A percentile compares a stretch with the other conserved stretches of the same genome.
Evolutionary conservation across 2,797 vertebrate species (phyloP).

Genomic region (Todus mexicanus): DNA sequence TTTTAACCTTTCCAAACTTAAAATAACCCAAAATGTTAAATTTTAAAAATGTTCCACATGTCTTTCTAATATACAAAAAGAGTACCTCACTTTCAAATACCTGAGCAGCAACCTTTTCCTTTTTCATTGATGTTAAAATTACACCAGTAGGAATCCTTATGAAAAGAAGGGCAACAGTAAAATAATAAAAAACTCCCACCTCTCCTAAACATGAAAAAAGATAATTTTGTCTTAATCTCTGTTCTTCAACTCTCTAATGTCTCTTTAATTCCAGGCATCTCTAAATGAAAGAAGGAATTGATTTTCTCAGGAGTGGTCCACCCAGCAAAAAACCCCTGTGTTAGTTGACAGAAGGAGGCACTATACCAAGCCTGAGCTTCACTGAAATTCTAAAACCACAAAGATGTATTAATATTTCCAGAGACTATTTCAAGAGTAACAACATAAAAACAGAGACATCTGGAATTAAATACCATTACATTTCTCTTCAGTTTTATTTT

Average conservation of each 20-base stretch:
- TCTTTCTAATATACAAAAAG: not conserved
- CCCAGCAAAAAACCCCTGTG: not conserved
- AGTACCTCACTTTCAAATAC: not conserved
- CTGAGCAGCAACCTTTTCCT: not conserved
- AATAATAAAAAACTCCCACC: not conserved
- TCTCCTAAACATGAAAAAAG: not conserved
- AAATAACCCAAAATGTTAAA: not conserved
- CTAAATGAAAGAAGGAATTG: slow-evolving; percentile 49
- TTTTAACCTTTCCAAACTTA: not conserved
- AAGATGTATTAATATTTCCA: slow-evolving; percentile 58
- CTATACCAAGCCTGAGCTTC: not conserved
- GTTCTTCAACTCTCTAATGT: not conserved
- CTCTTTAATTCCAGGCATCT: slow-evolving; percentile 19
- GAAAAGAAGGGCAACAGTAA: not conserved
- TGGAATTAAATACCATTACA: slow-evolving; percentile 43
- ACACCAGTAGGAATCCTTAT: not conserved
- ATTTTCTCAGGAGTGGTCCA: slow-evolving; percentile 40
- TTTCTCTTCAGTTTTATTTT: slow-evolving; percentile 45
- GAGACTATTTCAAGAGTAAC: slow-evolving; percentile 57
- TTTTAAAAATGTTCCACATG: not conserved
- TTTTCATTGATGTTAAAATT: not conserved
- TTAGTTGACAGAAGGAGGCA: slow-evolving; percentile 20
- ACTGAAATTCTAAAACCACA: slow-evolving; percentile 16
- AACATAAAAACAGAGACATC: slow-evolving; percentile 47
- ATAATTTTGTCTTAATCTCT: not conserved